These are phyloP conservation scores for Corella eumyota DNA, from an alignment of 23 tunicate species.

Conservation along the genomic window DNA sequence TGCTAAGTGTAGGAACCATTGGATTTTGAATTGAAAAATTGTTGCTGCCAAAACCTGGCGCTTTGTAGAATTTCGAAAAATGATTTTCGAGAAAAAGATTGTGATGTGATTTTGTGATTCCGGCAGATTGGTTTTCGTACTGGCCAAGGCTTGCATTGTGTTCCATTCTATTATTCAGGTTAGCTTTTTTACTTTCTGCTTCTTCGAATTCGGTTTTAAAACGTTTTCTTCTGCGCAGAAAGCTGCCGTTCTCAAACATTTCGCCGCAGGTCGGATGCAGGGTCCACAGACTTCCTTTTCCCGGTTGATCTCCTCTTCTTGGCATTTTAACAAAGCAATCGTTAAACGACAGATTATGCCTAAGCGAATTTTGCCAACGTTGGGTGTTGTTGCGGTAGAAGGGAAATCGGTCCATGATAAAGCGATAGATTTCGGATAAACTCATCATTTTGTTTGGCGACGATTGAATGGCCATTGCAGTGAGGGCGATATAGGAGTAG, in stretches of 20 bases:
- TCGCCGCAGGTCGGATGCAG: slow-evolving; percentile 91
- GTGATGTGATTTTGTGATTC: too few species aligned
- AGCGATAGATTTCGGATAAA: slow-evolving; percentile 74
- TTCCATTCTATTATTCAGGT: neutral
- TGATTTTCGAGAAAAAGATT: too few species aligned
- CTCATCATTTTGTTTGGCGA: slow-evolving; percentile 91
- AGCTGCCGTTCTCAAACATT: slow-evolving; percentile 94
- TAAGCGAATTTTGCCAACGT: slow-evolving; percentile 95
- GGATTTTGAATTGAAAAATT: too few species aligned
- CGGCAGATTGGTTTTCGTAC: slow-evolving; percentile 11
- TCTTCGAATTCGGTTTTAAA: slow-evolving; percentile 37
- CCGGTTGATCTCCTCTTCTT: slow-evolving; percentile 79
- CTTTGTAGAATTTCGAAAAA: too few species aligned
- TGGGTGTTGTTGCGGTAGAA: slow-evolving; percentile 93
- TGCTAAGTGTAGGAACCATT: too few species aligned
- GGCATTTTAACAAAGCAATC: slow-evolving; percentile 92
- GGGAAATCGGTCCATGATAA: slow-evolving; percentile 86
- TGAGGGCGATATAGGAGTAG: slow-evolving; percentile 87
- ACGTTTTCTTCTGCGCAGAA: slow-evolving; percentile 73
- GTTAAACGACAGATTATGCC: slow-evolving; percentile 86
- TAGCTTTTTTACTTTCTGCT: neutral
- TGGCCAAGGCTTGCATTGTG: neutral
- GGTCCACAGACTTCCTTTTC: slow-evolving; percentile 86
- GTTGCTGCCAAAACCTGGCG: too few species aligned
- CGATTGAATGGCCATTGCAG: slow-evolving; percentile 94